Conservation (phyloP, 2,113 vertebrate species). For the Scomber japonicus region DNA sequence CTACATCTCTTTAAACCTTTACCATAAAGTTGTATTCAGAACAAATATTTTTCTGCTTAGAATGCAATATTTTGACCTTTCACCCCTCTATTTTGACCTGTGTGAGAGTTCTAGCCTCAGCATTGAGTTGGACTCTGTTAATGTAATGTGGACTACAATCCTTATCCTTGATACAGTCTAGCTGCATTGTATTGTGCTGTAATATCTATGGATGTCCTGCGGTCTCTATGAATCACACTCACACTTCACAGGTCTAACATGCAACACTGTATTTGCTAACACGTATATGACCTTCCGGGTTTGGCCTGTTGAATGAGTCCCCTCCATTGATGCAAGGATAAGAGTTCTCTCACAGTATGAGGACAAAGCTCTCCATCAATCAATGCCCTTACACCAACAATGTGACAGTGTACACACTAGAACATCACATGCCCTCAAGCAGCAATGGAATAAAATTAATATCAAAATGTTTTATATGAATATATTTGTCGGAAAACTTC, state of each 20-base stretch:
- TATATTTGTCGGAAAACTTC: background rate
- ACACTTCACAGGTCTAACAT: constrained; percentile 26
- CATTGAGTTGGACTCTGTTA: background rate
- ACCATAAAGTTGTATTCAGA: too few species aligned
- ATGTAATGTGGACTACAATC: background rate
- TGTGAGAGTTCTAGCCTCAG: background rate
- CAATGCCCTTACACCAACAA: constrained; percentile 14
- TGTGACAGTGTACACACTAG: constrained; percentile 12
- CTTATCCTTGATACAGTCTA: background rate
- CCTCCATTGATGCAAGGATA: constrained; percentile 30
- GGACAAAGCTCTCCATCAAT: constrained; percentile 17
- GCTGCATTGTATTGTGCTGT: background rate
- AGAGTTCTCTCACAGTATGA: constrained; percentile 13
- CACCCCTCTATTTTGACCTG: background rate
- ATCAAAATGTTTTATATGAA: background rate
- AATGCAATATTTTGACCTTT: background rate
- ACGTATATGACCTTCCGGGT: constrained; percentile 26
- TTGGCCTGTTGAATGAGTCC: constrained; percentile 24
- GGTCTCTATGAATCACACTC: constrained; percentile 20
- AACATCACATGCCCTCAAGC: constrained; percentile 3
- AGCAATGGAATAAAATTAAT: constrained; percentile 23
- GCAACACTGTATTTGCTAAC: constrained; percentile 8
- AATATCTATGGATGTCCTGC: constrained; percentile 2
- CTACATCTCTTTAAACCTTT: background rate
- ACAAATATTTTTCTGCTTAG: background rate